Evolutionary conservation across 2,888 invertebrate genomes (phyloP).

Genomic region (Penaeus monodon): DNA sequence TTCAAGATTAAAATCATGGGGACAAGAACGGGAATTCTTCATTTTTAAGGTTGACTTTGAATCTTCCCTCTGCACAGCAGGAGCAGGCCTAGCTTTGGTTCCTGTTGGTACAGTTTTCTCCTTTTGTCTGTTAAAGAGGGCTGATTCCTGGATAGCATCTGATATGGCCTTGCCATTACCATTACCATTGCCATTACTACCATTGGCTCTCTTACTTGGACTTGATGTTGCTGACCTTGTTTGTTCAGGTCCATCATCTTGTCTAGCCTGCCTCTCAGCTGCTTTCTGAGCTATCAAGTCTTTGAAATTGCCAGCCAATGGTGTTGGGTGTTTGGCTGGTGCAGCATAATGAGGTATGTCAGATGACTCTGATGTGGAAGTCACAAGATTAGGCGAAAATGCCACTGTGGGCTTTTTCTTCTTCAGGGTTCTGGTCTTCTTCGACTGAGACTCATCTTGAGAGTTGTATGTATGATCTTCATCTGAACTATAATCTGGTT

Average conservation of each 20-base stretch:
- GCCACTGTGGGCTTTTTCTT: conserved; percentile 62
- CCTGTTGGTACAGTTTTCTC: conserved; percentile 60
- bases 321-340: conserved; percentile 52
- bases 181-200: conserved; percentile 42
- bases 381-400: conserved; percentile 60
- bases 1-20: conserved; percentile 80
- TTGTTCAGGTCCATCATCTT: conserved; percentile 62
- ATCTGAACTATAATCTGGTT: conserved; percentile 87
- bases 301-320: conserved; percentile 65
- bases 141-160: conserved; percentile 62
- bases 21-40: conserved; percentile 88
- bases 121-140: conserved; percentile 61
- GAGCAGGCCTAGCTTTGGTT: conserved; percentile 42
- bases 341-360: conserved; percentile 64
- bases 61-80: conserved; percentile 34
- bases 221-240: conserved; percentile 58
- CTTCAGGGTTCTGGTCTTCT: conserved; percentile 55
- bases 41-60: conserved; percentile 74
- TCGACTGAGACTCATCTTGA: conserved; percentile 57
- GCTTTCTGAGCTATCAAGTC: conserved; percentile 67
- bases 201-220: conserved; percentile 58
- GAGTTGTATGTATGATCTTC: conserved; percentile 61
- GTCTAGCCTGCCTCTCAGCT: conserved; percentile 66
- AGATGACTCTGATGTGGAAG: conserved; percentile 44
- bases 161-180: conserved; percentile 52